phyloP scores from a whole-genome alignment of 2,113 vertebrate species.

The Sminthopsis crassicaudata region DNA sequence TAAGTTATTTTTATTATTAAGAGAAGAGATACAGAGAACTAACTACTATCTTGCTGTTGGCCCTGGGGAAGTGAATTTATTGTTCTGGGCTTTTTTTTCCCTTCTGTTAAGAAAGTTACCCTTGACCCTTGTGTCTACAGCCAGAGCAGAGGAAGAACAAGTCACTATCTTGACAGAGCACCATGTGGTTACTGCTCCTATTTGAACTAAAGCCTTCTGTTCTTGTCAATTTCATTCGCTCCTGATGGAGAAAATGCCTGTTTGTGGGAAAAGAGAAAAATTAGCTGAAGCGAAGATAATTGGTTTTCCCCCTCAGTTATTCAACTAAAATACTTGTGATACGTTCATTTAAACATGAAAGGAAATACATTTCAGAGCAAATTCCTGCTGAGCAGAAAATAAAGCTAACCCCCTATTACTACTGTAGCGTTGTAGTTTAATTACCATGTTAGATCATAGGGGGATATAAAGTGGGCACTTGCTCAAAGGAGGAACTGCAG shows the following conservation, averaged over 20 bases:
- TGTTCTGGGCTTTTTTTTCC: not conserved
- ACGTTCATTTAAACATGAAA: constrained; percentile 78
- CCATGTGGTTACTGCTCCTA: not conserved
- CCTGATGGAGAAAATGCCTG: constrained; percentile 67
- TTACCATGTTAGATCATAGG: constrained; percentile 63
- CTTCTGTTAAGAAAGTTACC: not conserved
- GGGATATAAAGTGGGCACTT: constrained; percentile 57
- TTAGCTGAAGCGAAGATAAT: constrained; percentile 73
- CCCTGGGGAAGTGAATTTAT: not conserved
- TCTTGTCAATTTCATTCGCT: constrained; percentile 72
- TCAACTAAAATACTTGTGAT: constrained; percentile 74
- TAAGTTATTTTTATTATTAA: not conserved
- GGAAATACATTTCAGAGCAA: constrained; percentile 71
- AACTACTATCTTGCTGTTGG: not conserved
- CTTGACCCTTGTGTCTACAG: not conserved
- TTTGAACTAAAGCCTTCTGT: constrained; percentile 50
- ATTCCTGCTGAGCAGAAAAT: constrained; percentile 72
- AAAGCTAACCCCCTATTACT: constrained; percentile 63
- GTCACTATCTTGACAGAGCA: not conserved
- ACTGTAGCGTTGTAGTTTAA: constrained; percentile 68
- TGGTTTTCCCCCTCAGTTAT: constrained; percentile 66
- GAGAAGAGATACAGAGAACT: not conserved
- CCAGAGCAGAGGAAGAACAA: not conserved
- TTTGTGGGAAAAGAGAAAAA: constrained; percentile 70
- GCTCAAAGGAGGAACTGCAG: constrained; percentile 39